Evolutionary conservation across 2,797 vertebrate species (phyloP).

Genomic region (Linurgus olivaceus): DNA sequence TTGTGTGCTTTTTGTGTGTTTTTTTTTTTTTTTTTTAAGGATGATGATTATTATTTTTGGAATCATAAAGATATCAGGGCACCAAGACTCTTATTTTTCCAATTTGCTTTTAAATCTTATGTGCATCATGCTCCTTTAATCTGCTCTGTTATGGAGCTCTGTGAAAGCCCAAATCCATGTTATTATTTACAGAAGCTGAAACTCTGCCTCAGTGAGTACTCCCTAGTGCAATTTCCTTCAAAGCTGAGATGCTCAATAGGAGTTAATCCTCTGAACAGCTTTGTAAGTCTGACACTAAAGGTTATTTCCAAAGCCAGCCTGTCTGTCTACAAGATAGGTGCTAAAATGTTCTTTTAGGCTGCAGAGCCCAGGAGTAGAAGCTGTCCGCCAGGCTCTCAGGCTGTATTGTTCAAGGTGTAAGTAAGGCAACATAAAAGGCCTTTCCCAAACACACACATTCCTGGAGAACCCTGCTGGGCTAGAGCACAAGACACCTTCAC

Average conservation of each 20-base stretch:
- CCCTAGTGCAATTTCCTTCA: not conserved
- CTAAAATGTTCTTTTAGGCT: not conserved
- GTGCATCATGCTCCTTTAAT: not conserved
- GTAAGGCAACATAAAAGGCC: not conserved
- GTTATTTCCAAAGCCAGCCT: not conserved
- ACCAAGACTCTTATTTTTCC: not conserved
- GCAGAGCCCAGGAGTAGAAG: not conserved
- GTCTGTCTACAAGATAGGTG: not conserved
- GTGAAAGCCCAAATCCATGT: not conserved
- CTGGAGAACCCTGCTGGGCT: not conserved
- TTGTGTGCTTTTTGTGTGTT: not conserved
- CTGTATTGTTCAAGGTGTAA: not conserved
- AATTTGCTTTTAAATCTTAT: not conserved
- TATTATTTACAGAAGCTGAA: not conserved
- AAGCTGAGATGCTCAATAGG: not conserved
- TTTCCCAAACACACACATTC: not conserved
- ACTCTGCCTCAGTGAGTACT: not conserved
- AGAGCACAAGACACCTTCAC: not conserved
- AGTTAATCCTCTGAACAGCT: not conserved
- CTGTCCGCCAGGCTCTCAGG: not conserved
- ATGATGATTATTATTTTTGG: not conserved
- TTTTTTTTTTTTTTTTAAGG: not conserved
- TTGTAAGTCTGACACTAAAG: not conserved
- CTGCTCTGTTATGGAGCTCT: not conserved
- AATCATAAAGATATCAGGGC: not conserved